Base-by-base conservation (phyloP, 1,140 invertebrate species). In the Cydia amplana region DNA sequence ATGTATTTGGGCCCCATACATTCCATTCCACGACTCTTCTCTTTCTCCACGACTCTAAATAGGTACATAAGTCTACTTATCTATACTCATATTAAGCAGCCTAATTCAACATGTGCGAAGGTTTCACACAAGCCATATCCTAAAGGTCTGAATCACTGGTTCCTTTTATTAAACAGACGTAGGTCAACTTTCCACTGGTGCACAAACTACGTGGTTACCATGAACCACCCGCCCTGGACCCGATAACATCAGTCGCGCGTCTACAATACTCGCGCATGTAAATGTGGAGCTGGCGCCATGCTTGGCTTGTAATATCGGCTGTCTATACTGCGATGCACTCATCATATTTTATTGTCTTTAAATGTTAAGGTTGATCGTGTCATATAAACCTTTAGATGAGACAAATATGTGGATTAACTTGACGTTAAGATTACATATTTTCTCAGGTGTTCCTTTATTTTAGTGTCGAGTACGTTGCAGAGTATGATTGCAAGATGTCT, bases 161-260 rank as follows among this genome's bases (percentile, higher is more conserved):
- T 40, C 16, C 43, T 16, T 46, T 16, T 16, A 4, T 16, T 46
- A 49, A 49, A 49, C 49, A n/a, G 49, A 51, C n/a, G n/a, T 51
- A 51, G n/a, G 49, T 5, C 5, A n/a, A 51, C 2, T n/a, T 7
- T 51, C 18, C 12, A 14, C 46, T 49, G 46, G 46, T 49, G 12
- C n/a, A 36, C 25, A 36, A 14, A 75, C 73, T 14, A 64, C 36
- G 67, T 32, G 77, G 77, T 76, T 75, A 79, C 81, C 85, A 85
- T 87, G 88, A 85, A 85, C 81, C 82, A 80, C 78, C 73, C 43
- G 43, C 60, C 77, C 82, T 82, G 83, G 83, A 80, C 81, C 72
- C 75, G 89, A 91, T 91, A 90, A 72, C 72, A 91, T 91, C 88
- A 28, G 73, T 32, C 73, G 73, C 73, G 36, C 55, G 36, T 75